Conservation (phyloP, 2,888 invertebrate species). For the Caenorhabditis doughertyi region DNA sequence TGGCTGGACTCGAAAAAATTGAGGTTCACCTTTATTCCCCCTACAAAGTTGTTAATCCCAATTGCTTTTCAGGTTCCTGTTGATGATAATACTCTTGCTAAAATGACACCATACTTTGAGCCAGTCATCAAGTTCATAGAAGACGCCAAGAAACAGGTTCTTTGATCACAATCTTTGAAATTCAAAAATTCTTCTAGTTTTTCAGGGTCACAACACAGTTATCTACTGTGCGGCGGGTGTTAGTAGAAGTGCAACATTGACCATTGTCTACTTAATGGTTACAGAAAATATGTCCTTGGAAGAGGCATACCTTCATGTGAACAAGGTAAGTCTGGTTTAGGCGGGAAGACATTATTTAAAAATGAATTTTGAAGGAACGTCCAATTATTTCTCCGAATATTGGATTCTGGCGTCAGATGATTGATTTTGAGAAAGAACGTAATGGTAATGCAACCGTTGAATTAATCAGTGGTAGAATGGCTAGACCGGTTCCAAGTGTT, state of each 20-base stretch:
- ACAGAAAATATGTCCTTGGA: slow-evolving; percentile 66
- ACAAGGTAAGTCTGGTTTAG: slow-evolving; percentile 49
- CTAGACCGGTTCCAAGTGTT: slow-evolving; percentile 77
- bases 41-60: not conserved
- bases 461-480: slow-evolving; percentile 77
- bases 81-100: slow-evolving; percentile 66
- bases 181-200: not conserved
- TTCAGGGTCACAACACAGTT: slow-evolving; percentile 68
- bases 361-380: slow-evolving; percentile 68
- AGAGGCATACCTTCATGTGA: slow-evolving; percentile 69
- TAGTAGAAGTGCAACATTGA: slow-evolving; percentile 68
- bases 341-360: not conserved
- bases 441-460: slow-evolving; percentile 75
- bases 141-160: slow-evolving; percentile 70
- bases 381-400: slow-evolving; percentile 73
- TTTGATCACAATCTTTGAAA: not conserved
- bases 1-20: slow-evolving; percentile 51
- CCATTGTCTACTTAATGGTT: slow-evolving; percentile 68
- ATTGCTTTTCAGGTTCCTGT: slow-evolving; percentile 65
- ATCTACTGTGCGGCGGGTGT: slow-evolving; percentile 74
- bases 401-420: slow-evolving; percentile 75
- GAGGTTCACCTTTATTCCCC: slow-evolving; percentile 32
- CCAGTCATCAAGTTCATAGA: slow-evolving; percentile 69
- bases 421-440: slow-evolving; percentile 64
- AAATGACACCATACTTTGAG: slow-evolving; percentile 70